Base-by-base conservation (phyloP, 1,140 invertebrate genomes). In the Neelides sp. region DNA sequence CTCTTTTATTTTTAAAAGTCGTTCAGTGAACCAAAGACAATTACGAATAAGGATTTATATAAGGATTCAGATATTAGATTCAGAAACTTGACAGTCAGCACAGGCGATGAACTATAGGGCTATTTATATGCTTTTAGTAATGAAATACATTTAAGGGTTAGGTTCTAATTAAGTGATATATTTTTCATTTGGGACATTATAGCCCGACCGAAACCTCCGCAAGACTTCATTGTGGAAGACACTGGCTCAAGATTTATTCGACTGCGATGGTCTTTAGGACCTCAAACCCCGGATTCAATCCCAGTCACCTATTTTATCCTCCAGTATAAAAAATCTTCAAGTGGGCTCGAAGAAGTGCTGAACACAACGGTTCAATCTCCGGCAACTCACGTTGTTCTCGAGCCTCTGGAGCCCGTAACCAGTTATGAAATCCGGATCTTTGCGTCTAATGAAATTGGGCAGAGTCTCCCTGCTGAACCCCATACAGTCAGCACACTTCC, bases 371-470 rank as follows among this genome's bases (percentile, higher is more conserved):
- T 59, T 19, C 46, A 59, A n/a, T 44, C 40, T 20, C 48, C 57
- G n/a, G 27, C 57, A 1, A 52, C 49, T 8, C 44, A 49, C 32
- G 54, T 55, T 4, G 48, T 51, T 3, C 32, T 59, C 8, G 51
- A 57, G 35, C 49, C 54, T 22, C 60, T 71, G 2, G 61, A 62
- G 8, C 68, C 70, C 0, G 57, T 67, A 1, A 65, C 62, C 28
- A 47, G 55, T 20, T 71, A 70, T 48, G 53, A 67, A 36, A 54
- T 70, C 2, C 51, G 68, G 22, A 55, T 70, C 2, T 55, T 65
- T 36, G 66, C 69, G 12, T 63, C 63, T 28, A 71, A 71, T 54
- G 59, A 66, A 8, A 61, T 71, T 15, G 70, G 70, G 15, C 48
- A 61, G 17, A 66, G 69, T 27, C 35, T 61, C 17, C 63, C 67